Percentiles rank a stretch among this genome's conserved stretches.
These are phyloP conservation scores for Lucilia cuprina DNA, from an alignment of 1,140 invertebrate species.

Conservation along the genomic window DNA sequence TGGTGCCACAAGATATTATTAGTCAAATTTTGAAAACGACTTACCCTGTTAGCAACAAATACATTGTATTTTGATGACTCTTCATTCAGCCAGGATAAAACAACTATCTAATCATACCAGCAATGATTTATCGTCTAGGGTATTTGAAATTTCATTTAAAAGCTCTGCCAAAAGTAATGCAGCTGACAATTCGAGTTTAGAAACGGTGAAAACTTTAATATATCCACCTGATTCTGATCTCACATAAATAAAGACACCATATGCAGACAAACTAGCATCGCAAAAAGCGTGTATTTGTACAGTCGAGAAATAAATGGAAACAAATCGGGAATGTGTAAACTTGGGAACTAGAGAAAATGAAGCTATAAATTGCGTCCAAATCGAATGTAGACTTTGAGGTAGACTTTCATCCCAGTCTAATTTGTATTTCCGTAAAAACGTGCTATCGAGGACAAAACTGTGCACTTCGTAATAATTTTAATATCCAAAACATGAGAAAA, in stretches of 20 bases:
- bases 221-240: slow-evolving; percentile 37
- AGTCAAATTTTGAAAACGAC: slow-evolving; percentile 49
- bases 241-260: slow-evolving; percentile 54
- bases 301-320: not conserved
- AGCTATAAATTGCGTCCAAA: not conserved
- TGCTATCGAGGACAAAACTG: slow-evolving; percentile 4
- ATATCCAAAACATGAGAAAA: not conserved
- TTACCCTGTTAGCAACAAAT: slow-evolving; percentile 53
- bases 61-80: slow-evolving; percentile 42
- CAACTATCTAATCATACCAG: slow-evolving; percentile 56
- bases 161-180: slow-evolving; percentile 44
- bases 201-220: slow-evolving; percentile 46
- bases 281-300: slow-evolving; percentile 54
- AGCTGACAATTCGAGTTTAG: slow-evolving; percentile 49
- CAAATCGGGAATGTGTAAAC: slow-evolving; percentile 26
- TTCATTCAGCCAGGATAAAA: slow-evolving; percentile 49
- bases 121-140: not conserved
- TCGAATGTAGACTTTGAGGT: not conserved
- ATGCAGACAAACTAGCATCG: slow-evolving; percentile 58
- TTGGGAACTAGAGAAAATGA: not conserved
- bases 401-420: slow-evolving; percentile 18
- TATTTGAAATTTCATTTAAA: slow-evolving; percentile 38
- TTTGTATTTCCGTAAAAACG: slow-evolving; percentile 23
- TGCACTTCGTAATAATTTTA: not conserved
- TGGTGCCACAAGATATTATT: slow-evolving; percentile 46